Base-by-base conservation (phyloP, 2,797 vertebrate genomes). In the Xiphorhynchus erythropygius region DNA sequence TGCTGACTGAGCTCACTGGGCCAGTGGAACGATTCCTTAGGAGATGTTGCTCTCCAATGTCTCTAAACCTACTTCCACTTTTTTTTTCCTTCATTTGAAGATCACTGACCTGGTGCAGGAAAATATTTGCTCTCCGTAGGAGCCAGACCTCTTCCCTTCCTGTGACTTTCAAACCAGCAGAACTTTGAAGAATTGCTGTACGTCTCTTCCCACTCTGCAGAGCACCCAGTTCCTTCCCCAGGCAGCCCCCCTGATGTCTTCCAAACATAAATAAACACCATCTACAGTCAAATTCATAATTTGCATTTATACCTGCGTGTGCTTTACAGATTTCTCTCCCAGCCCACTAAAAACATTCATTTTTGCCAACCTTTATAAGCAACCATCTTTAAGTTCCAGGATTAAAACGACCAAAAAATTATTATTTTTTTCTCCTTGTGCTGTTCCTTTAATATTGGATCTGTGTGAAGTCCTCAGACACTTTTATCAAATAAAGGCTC, bases 101-200 rank as follows among this genome's bases (percentile, higher is more conserved):
- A 94, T 96, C 93, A 95, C 80, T 95, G 94, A 94, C 92, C 94
- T 95, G 95, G 94, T 94, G 90, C 95, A 95, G 89, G 94, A 90
- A 97, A 96, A 97, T 97, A 97, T 97, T 97, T 96, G 94, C 82
- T 65, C 95, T 96, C 96, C 1, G 0, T 53, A 84, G 95, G 96
- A 95, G 89, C 84, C 84, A 91, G 49, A 81, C 78, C 76, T 78
- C 90, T 95, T 96, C 94, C 69, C 81, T 95, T 96, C 96, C 91
- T 96, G 92, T 42, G 78, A 68, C 90, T 95, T 95, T 82, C 86
- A 75, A 96, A 86, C 39, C 86, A 81, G 33, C 65, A 93, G 55
- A 92, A 94, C 94, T 96, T 27, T 93, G 93, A 95, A 95, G 87
- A 89, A 73, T 92, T 78, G 32, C 84, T 90, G 82, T 90, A 85